phyloP scores from a whole-genome alignment of 92 coral and sea anemone genomes.

The Metridium senile region DNA sequence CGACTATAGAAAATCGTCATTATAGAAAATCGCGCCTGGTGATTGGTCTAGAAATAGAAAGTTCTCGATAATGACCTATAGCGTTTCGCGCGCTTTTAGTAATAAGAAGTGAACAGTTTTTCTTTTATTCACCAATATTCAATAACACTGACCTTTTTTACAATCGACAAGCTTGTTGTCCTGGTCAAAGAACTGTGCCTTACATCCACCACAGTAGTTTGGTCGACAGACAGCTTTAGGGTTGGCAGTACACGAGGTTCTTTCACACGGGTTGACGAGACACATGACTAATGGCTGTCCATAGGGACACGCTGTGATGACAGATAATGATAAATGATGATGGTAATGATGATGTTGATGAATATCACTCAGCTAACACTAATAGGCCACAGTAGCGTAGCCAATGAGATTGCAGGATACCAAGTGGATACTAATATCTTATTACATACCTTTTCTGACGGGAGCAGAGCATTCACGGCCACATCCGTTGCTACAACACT shows the following conservation, averaged over 20 bases:
- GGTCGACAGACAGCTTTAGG: conserved; percentile 87
- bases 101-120: no score
- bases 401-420: no score
- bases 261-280: conserved; percentile 69
- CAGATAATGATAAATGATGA: no score
- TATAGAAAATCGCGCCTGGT: no score
- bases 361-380: neutral
- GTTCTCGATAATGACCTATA: no score
- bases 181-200: conserved; percentile 75
- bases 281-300: conserved; percentile 89
- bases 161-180: conserved; percentile 71
- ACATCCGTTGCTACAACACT: conserved; percentile 95
- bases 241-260: conserved; percentile 77
- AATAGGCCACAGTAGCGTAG: neutral
- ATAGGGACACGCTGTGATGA: conserved; percentile 76
- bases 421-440: neutral
- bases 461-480: conserved; percentile 81
- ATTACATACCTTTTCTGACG: conserved; percentile 66
- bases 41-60: no score
- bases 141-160: conserved; percentile 25
- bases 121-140: no score
- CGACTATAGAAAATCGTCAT: no score
- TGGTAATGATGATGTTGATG: neutral
- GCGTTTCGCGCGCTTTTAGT: no score
- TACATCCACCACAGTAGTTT: conserved; percentile 83